Conservation (phyloP, 2,888 invertebrate species). For the Brachylomia viminalis region DNA sequence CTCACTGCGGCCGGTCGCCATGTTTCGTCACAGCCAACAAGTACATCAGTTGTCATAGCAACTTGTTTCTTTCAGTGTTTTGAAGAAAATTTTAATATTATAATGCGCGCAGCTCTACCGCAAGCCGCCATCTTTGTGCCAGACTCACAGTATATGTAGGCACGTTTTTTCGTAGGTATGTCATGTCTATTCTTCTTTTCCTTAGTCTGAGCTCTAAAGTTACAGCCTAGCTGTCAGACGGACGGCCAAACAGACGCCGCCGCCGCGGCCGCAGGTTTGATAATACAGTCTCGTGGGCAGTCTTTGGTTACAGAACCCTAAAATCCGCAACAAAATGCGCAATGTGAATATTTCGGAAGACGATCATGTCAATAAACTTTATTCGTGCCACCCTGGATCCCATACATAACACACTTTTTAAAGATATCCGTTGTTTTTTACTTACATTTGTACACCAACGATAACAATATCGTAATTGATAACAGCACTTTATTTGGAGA, state of each 20-base stretch:
- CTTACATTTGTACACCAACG: constrained; percentile 78
- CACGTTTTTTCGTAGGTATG: too few species aligned
- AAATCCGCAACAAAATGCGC: not conserved
- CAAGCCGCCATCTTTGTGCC: too few species aligned
- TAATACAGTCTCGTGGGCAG: not conserved
- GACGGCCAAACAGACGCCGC: not conserved
- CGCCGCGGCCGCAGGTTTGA: too few species aligned
- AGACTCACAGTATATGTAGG: too few species aligned
- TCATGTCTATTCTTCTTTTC: too few species aligned
- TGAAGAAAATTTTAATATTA: too few species aligned
- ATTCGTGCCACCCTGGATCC: not conserved
- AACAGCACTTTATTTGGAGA: constrained; percentile 62
- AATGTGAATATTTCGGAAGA: not conserved
- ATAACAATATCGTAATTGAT: constrained; percentile 68
- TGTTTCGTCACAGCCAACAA: too few species aligned
- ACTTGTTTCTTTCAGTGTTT: too few species aligned
- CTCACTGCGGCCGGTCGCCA: too few species aligned
- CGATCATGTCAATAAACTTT: not conserved
- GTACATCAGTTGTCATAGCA: too few species aligned
- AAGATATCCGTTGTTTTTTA: constrained; percentile 11
- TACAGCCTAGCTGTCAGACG: not conserved
- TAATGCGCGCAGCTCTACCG: too few species aligned
- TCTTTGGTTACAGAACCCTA: not conserved
- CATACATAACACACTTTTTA: not conserved
- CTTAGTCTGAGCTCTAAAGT: too few species aligned